These are phyloP conservation scores for Rhinichthys osculus DNA, from an alignment of 2,797 vertebrate species.

Conservation along the genomic window DNA sequence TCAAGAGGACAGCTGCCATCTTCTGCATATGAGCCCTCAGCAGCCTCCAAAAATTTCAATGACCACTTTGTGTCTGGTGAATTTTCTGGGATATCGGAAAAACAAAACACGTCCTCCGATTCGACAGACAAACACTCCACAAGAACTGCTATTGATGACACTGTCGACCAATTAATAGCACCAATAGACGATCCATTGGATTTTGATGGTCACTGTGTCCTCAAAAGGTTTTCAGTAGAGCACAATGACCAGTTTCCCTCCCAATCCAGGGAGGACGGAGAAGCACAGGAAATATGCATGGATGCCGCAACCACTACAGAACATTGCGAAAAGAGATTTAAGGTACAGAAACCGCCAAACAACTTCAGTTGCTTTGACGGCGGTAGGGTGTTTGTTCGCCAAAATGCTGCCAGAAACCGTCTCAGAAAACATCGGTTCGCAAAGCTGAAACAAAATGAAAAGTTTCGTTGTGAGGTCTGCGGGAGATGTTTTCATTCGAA, in stretches of 20 bases:
- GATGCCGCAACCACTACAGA: constrained; percentile 37
- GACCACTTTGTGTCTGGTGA: constrained; percentile 11
- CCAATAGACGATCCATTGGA: constrained; percentile 16
- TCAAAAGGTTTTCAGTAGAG: constrained; percentile 36
- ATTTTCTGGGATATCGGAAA: constrained; percentile 23
- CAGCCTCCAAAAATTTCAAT: not conserved
- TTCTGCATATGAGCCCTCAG: not conserved
- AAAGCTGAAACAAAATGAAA: constrained; percentile 22
- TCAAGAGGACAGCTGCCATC: not conserved
- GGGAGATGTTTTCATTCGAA: constrained; percentile 72
- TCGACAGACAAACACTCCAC: not conserved
- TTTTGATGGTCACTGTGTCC: constrained; percentile 48
- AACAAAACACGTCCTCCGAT: not conserved
- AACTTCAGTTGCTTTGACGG: constrained; percentile 69
- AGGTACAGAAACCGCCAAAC: constrained; percentile 21
- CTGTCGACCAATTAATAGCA: constrained; percentile 17
- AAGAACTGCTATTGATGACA: constrained; percentile 21
- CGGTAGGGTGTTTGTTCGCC: constrained; percentile 66
- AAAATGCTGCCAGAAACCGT: constrained; percentile 58
- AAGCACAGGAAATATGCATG: not conserved
- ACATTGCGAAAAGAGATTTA: constrained; percentile 20
- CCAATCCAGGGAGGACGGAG: not conserved
- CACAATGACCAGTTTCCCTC: not conserved
- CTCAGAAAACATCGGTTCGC: constrained; percentile 60
- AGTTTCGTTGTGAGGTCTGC: constrained; percentile 68